A percentile compares a stretch with the other conserved stretches of the same genome.
These are phyloP conservation scores for Coranthus polyacanthus DNA, from an alignment of 2,797 vertebrate species.

Conservation along the genomic window DNA sequence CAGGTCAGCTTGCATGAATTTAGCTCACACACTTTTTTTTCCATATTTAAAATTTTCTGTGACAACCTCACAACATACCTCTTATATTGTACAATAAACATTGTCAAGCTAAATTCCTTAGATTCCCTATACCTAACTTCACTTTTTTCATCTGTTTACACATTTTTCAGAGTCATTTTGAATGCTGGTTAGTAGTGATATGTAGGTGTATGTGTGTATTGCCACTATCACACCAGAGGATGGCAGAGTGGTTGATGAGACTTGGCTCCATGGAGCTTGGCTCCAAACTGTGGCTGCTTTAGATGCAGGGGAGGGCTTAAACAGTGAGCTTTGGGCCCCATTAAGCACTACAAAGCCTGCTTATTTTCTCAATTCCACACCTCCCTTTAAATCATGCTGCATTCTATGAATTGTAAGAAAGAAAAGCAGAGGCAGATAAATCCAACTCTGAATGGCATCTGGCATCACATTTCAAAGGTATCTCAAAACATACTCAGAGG, in stretches of 20 bases:
- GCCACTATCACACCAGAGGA: slow-evolving; percentile 81
- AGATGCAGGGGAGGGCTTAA: slow-evolving; percentile 74
- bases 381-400: slow-evolving; percentile 73
- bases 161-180: background rate
- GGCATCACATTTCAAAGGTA: slow-evolving; percentile 81
- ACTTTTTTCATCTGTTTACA: background rate
- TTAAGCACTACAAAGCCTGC: slow-evolving; percentile 80
- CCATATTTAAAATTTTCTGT: too few species aligned
- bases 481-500: slow-evolving; percentile 75
- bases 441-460: slow-evolving; percentile 73
- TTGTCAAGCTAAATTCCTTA: background rate
- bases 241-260: slow-evolving; percentile 84
- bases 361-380: slow-evolving; percentile 78
- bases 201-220: slow-evolving; percentile 73
- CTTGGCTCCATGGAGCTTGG: slow-evolving; percentile 65
- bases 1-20: background rate
- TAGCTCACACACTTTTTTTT: too few species aligned
- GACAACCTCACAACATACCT: background rate
- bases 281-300: slow-evolving; percentile 68
- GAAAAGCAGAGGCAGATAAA: slow-evolving; percentile 74
- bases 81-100: background rate
- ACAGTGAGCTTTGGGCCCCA: slow-evolving; percentile 75
- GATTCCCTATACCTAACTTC: background rate
- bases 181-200: slow-evolving; percentile 21
- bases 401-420: slow-evolving; percentile 76